These are phyloP conservation scores for Trachelus iudaicus DNA, from an alignment of 2,888 invertebrate genomes.

Conservation along the genomic window DNA sequence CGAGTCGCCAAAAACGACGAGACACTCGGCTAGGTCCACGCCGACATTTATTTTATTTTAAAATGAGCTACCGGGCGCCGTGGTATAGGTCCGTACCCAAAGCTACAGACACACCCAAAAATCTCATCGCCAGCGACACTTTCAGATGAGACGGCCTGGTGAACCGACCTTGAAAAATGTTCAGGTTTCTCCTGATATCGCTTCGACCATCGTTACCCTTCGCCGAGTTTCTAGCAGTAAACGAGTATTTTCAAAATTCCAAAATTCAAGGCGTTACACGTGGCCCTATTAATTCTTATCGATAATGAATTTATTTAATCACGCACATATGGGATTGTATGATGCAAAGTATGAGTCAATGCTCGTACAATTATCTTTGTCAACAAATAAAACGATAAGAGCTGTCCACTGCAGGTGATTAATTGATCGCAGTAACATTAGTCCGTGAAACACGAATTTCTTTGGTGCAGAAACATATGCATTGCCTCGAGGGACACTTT, in stretches of 20 bases:
- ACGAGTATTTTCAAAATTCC: background rate
- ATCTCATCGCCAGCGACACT: background rate
- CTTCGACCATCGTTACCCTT: background rate
- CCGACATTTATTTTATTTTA: constrained; percentile 6
- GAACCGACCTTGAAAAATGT: background rate
- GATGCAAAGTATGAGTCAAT: background rate
- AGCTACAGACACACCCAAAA: background rate
- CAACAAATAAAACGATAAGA: background rate
- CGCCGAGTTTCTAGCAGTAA: background rate
- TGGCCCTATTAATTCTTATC: background rate
- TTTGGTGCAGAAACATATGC: background rate
- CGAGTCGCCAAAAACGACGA: constrained; percentile 16
- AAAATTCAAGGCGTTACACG: background rate
- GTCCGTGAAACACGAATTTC: background rate
- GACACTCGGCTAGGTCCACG: background rate
- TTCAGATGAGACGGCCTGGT: background rate
- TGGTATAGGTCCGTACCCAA: background rate
- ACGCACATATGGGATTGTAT: background rate
- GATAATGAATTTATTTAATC: background rate
- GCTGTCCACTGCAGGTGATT: background rate
- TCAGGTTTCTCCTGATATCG: background rate
- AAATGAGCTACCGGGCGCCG: background rate
- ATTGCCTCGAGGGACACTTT: background rate
- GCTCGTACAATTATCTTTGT: background rate
- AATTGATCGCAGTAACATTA: background rate